These are phyloP conservation scores for Dreissena rostriformis DNA, from an alignment of 1,140 invertebrate species.

Conservation along the genomic window DNA sequence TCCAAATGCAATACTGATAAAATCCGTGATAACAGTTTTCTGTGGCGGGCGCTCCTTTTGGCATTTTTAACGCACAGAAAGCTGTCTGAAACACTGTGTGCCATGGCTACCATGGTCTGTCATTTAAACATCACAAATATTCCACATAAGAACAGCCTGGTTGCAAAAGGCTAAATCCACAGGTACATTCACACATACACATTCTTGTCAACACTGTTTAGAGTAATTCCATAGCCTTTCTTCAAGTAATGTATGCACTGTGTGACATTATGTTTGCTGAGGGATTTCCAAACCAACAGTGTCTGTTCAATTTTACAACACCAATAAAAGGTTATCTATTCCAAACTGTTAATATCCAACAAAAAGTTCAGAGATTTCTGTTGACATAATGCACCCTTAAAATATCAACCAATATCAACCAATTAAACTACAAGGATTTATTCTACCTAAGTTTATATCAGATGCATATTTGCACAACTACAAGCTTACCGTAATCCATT, in stretches of 20 bases:
- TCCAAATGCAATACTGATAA: constrained; percentile 44
- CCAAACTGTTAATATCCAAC: no score
- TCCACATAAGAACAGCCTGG: no score
- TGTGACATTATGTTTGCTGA: background rate
- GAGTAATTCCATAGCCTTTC: background rate
- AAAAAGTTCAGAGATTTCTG: no score
- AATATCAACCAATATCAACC: no score
- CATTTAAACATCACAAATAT: background rate
- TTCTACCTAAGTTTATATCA: no score
- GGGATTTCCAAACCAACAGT: background rate
- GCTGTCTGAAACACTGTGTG: constrained; percentile 46
- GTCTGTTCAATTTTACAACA: background rate
- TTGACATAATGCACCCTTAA: no score
- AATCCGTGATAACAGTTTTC: constrained; percentile 38
- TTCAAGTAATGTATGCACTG: background rate
- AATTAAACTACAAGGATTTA: no score
- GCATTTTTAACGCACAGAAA: constrained; percentile 37
- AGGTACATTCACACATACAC: background rate
- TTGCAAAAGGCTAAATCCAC: background rate
- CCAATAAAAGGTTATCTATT: background rate
- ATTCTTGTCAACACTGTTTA: background rate
- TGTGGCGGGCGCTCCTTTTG: background rate
- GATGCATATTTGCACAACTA: no score
- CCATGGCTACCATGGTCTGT: background rate
- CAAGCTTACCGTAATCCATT: no score